Base-by-base conservation (phyloP, 2,113 vertebrate genomes). In the Microcebus griseorufus region DNA sequence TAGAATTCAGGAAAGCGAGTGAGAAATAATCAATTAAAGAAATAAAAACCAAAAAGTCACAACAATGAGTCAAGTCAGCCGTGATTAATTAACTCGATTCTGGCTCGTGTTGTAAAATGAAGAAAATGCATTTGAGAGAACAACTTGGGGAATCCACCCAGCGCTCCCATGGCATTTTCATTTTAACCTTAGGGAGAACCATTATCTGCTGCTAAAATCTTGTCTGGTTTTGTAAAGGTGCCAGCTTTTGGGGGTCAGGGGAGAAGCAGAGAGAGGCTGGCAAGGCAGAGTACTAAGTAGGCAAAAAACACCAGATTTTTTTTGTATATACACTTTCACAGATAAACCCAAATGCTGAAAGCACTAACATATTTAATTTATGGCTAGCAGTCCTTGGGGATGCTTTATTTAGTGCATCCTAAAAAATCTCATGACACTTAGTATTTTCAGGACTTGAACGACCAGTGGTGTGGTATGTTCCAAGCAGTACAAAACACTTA, bases 281-380 rank as follows among this genome's bases (percentile, higher is more conserved):
- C 85, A 98, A 98, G 88, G 20, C 73, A 48, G 76, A 97, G 95
- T 97, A 98, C 98, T 98, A 98, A 97, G 79, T 86, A 81, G 89
- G 95, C 96, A 95, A 87, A 29, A 34, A 96, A 98, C 97, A 97
- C 97, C 97, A 88, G 84, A 98, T 95, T 96, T 94, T 17, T 13
- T 17, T 13, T 60, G 64, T 92, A 97, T 89, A 90, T 89, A 98
- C 98, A 98, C 97, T 82, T 95, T 94, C 70, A 73, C 55, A 95
- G 97, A 97, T 97, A 97, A 98, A 97, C 1, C 65, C 98, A 96
- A 90, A 97, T 88, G 94, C 76, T 91, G 89, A 98, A 98, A 98
- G 88, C 80, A 73, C 96, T 93, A 98, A 96, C 94, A 95, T 97
- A 97, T 94, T 98, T 98, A 98, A 98, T 96, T 98, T 97, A 98